Evolutionary conservation across 2,888 invertebrate species (phyloP), one percentile per base, ranked within the genome.

Genomic region (Antheraea assamensis): DNA sequence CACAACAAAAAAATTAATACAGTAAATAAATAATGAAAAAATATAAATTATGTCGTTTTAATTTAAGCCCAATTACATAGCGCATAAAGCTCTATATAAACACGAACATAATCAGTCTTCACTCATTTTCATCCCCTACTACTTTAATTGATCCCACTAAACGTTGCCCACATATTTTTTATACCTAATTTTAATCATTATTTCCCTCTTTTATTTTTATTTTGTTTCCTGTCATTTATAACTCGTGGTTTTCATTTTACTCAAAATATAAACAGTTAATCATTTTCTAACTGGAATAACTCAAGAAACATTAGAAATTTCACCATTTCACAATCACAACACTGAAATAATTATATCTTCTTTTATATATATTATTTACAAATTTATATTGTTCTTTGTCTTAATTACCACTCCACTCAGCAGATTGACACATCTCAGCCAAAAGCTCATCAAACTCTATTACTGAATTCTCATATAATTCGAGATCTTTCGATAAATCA

Each of bases 391-490:
- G 31, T 35, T 58, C 58, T 17, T 70, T 31, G 71, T 19, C 83
- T 86, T 81, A 92, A 78, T 91, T 92, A 75, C 91, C 93, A 81
- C 95, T 95, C 91, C 96, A 96, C 82, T 96, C 96, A 0, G 96
- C 96, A 70, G 95, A 95, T 81, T 96, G 94, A 88, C 96, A 96
- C 87, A 97, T 95, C 71, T 97, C 96, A 71, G 96, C 96, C 58
- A 98, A 92, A 83, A 98, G 95, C 77, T 96, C 96, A 84, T 98
- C 97, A 90, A 97, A 97, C 80, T 97, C 97, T 74, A 96, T 92
- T 84, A 97, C 95, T 77, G 96, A 96, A 68, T 96, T 96, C 89
- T 98, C 98, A 86, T 97, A 97, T 71, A 95, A 92, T 78, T 96
- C 96, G 76, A 98, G 89, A 85, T 97, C 97, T 84, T 96, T 95